Conservation (phyloP, 2,797 vertebrate genomes). For the Sardinella longiceps region DNA sequence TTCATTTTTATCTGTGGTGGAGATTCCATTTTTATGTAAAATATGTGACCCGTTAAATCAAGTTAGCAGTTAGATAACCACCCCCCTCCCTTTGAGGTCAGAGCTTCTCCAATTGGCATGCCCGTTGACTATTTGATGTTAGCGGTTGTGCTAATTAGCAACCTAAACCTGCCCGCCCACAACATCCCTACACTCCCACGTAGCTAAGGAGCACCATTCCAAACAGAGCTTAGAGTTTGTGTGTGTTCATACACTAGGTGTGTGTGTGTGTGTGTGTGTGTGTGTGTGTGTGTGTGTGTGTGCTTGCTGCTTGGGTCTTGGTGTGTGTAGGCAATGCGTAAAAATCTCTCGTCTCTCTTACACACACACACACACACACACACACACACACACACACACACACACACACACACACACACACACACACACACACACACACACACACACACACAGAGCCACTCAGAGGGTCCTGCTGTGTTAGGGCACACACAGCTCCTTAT, state of each 20-base stretch:
- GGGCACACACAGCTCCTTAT: background rate
- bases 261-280: background rate
- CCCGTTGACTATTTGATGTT: background rate
- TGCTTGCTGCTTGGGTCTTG: background rate
- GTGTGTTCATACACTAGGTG: too few relatives aligned
- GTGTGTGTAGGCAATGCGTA: background rate
- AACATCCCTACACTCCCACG: background rate
- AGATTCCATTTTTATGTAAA: background rate
- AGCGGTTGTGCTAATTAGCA: background rate
- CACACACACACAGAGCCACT: too few relatives aligned
- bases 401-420: too few relatives aligned
- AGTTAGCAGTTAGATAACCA: background rate
- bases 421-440: too few relatives aligned
- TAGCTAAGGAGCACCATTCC: background rate
- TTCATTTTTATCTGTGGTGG: too few relatives aligned
- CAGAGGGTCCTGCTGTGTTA: background rate
- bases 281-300: background rate
- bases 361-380: too few relatives aligned
- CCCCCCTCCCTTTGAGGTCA: background rate
- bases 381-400: too few relatives aligned
- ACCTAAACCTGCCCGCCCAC: background rate
- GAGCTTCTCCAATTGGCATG: background rate
- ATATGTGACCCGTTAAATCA: background rate
- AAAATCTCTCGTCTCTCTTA: background rate
- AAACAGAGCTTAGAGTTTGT: background rate